A percentile compares a stretch with the other conserved stretches of the same genome.
These are phyloP conservation scores for Corythaixoides concolor DNA, from an alignment of 2,113 vertebrate species.

Conservation along the genomic window DNA sequence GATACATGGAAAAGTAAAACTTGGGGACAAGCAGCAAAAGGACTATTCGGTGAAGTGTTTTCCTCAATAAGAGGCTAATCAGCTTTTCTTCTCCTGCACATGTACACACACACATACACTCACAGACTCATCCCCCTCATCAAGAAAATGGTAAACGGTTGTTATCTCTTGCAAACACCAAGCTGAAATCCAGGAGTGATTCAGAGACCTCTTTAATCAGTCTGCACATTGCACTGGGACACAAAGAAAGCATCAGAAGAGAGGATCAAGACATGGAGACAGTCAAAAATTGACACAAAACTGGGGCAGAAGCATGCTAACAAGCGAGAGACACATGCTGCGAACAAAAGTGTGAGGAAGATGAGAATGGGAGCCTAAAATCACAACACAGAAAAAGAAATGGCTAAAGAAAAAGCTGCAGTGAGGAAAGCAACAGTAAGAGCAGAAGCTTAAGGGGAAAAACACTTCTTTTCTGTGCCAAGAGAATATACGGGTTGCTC, in stretches of 20 bases:
- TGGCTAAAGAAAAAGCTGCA: background rate
- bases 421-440: background rate
- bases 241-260: background rate
- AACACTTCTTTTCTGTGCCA: background rate
- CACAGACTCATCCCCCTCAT: background rate
- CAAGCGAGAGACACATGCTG: background rate
- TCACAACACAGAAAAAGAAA: background rate
- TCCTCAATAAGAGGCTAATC: background rate
- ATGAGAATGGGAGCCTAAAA: background rate
- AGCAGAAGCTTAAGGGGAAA: background rate
- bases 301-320: background rate
- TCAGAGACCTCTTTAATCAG: constrained; percentile 14
- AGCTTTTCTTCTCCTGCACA: background rate
- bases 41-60: background rate
- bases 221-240: background rate
- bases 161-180: constrained; percentile 12
- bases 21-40: background rate
- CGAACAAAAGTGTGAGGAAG: background rate
- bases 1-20: background rate
- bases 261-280: background rate
- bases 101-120: background rate
- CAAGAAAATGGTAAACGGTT: background rate
- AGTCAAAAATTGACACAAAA: background rate
- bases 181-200: background rate
- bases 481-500: background rate